Evolutionary conservation across 2,888 invertebrate species (phyloP).

Genomic region (Syrphus vitripennis): DNA sequence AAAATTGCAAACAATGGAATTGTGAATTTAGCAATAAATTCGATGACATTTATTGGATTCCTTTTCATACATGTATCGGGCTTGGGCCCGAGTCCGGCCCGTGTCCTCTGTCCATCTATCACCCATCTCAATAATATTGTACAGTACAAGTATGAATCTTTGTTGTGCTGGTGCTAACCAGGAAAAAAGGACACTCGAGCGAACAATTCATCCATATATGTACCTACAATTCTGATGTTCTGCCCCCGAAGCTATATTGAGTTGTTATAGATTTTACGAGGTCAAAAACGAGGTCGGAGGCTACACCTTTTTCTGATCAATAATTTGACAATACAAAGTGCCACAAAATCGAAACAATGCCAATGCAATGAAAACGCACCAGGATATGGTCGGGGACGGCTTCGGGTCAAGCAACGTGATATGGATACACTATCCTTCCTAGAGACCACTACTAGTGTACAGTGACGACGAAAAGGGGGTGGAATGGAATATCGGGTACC

Average conservation of each 20-base stretch:
- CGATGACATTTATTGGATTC: constrained; percentile 80
- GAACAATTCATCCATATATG: constrained; percentile 34
- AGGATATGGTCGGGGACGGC: background rate
- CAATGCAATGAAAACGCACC: constrained; percentile 12
- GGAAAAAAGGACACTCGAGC: constrained; percentile 69
- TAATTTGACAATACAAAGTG: constrained; percentile 72
- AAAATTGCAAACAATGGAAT: constrained; percentile 77
- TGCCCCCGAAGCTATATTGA: constrained; percentile 64
- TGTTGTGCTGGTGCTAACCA: constrained; percentile 50
- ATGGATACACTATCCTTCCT: constrained; percentile 19
- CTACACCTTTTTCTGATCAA: constrained; percentile 71
- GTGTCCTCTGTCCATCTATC: constrained; percentile 8
- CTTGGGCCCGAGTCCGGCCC: background rate
- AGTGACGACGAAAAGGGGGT: constrained; percentile 39
- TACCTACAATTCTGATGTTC: constrained; percentile 2
- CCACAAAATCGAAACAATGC: constrained; percentile 64
- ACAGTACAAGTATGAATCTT: constrained; percentile 3
- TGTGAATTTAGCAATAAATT: constrained; percentile 79
- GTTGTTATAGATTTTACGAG: constrained; percentile 71
- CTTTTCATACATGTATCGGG: constrained; percentile 68
- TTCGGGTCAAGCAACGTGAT: constrained; percentile 42
- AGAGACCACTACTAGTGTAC: background rate
- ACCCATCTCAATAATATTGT: background rate
- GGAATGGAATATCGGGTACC: constrained; percentile 43
- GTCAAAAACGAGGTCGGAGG: constrained; percentile 68